Evolutionary conservation across 2,113 vertebrate genomes (phyloP), one percentile per base, ranked within the genome.

Genomic region (Eudyptes chrysolophus): DNA sequence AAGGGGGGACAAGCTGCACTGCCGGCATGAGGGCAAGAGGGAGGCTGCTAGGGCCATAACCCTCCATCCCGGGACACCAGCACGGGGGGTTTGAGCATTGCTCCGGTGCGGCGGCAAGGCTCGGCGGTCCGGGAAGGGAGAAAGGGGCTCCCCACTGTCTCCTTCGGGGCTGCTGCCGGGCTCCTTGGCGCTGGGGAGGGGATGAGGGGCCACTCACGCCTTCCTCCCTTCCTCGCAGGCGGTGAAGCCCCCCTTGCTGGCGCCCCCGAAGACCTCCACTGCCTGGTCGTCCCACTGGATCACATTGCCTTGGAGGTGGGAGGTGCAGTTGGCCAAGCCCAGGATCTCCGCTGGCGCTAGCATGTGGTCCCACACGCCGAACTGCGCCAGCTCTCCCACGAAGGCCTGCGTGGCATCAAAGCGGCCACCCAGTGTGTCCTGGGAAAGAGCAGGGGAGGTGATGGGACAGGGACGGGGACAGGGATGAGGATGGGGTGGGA

Each of bases 401-500:
- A 99, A 99, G 62, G 99, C 99, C 97, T 99, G 99, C 2, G 99
- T 99, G 49, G 99, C 99, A 5, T 99, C 99, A 38, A 99, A 99
- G 24, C 99, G 99, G 5, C 99, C 99, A 0, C 99, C 99, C 64
- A 99, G 82, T 0, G 98, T 99, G 83, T 99, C 99, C 99, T 99
- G 98, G 76, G 34, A 82, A 87, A 92, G 76, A 95, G 65, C 10
- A 3, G 54, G 49, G 92, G 66, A 90, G 40, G 15, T 46, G 44
- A 24, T 60, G 30, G 78, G 38, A 72, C 22, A 52, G 36, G 52
- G 70, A 11, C 34, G 40, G 62, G 49, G 54, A 62, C 6, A 30
- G 69, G 54, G 55, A 29, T 48, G 32, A 27, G 46, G 72, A 10
- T 44, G 46, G 58, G 46, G 54, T 3, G 22, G 69, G 61, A 46